Conservation (phyloP, 2,888 invertebrate genomes). For the Eilema depressum region DNA sequence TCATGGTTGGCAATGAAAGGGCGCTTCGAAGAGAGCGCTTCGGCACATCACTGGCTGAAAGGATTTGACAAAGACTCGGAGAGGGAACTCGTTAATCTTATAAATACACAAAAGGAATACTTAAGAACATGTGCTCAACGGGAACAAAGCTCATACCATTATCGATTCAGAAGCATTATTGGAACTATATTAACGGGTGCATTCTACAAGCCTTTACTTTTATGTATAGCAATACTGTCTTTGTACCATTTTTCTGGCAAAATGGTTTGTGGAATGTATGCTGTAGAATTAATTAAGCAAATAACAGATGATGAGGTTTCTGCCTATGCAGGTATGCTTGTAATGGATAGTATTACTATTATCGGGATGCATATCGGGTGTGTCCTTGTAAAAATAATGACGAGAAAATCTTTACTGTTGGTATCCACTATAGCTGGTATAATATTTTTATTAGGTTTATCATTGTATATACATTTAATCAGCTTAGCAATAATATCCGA, state of each 20-base stretch:
- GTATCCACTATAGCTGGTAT: constrained; percentile 47
- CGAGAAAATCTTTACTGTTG: constrained; percentile 51
- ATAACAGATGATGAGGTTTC: constrained; percentile 45
- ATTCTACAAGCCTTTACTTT: constrained; percentile 44
- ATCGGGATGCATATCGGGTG: constrained; percentile 58
- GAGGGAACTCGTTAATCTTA: constrained; percentile 47
- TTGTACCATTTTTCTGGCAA: constrained; percentile 38
- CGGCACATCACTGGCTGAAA: constrained; percentile 53
- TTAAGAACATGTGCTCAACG: constrained; percentile 24
- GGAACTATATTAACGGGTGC: constrained; percentile 39
- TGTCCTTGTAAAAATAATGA: constrained; percentile 47
- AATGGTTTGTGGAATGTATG: constrained; percentile 29
- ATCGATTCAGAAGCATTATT: constrained; percentile 21
- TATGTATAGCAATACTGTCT: constrained; percentile 38
- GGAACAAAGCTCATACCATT: constrained; percentile 24
- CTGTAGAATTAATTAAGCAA: constrained; percentile 42
- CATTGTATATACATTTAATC: constrained; percentile 58
- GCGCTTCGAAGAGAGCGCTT: constrained; percentile 48
- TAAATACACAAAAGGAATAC: constrained; percentile 48
- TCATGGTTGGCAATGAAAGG: constrained; percentile 56
- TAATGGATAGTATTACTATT: constrained; percentile 57
- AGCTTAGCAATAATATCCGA: constrained; percentile 47
- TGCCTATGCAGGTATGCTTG: constrained; percentile 55
- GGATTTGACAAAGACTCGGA: constrained; percentile 44
- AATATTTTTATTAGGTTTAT: constrained; percentile 52